These are phyloP conservation scores for Heliconius ismenius DNA, from an alignment of 2,888 invertebrate genomes.

Conservation along the genomic window DNA sequence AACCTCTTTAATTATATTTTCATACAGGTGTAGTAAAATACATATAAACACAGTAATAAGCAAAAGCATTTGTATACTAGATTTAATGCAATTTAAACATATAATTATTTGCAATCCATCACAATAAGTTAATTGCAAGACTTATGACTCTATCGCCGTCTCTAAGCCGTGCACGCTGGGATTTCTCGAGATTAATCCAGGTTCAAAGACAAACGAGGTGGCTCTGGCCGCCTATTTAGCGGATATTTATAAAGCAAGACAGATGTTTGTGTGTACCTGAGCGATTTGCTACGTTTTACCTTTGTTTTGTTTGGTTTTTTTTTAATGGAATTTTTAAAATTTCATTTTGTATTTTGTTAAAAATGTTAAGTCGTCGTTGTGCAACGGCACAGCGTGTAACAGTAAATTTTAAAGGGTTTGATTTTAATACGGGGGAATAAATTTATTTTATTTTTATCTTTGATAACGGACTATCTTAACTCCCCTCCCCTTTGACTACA, in stretches of 20 bases:
- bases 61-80: no score
- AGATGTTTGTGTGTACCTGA: conserved; percentile 21
- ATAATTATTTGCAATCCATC: conserved; percentile 35
- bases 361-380: neutral
- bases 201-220: conserved; percentile 34
- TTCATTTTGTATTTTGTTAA: neutral
- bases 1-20: no score
- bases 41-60: no score
- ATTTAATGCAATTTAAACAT: neutral
- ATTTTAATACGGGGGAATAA: no score
- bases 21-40: no score
- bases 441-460: no score
- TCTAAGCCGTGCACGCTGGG: conserved; percentile 29
- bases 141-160: conserved; percentile 31
- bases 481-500: neutral
- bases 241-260: conserved; percentile 30
- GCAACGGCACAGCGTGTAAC: neutral
- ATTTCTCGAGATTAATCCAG: conserved; percentile 33
- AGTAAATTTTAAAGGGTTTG: no score
- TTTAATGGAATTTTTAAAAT: neutral
- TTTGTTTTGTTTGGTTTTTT: neutral
- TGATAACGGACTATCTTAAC: no score
- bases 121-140: conserved; percentile 43
- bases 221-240: conserved; percentile 30
- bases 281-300: conserved; percentile 12